A percentile compares a stretch with the other conserved stretches of the same genome.
Conservation (phyloP, 2,797 vertebrate genomes). For the Erpetoichthys calabaricus region DNA sequence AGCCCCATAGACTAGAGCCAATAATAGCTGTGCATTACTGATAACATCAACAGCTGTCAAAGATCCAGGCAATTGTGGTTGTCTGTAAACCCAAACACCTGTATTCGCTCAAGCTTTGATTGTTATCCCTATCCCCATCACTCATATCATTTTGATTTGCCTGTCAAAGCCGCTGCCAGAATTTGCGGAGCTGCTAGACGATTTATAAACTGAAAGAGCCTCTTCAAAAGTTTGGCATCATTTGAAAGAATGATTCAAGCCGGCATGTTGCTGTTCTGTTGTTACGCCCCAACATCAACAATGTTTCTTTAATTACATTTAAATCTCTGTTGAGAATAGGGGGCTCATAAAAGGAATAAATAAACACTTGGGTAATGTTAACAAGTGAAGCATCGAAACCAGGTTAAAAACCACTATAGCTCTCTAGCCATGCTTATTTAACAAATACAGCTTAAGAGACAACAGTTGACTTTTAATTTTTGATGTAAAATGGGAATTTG, state of each 20-base stretch:
- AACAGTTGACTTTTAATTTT: no score
- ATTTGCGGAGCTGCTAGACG: slow-evolving; percentile 64
- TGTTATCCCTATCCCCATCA: slow-evolving; percentile 80
- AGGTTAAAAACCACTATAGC: no score
- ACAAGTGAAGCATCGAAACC: no score
- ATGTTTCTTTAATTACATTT: slow-evolving; percentile 38
- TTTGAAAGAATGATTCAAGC: slow-evolving; percentile 53
- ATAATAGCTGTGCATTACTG: slow-evolving; percentile 60
- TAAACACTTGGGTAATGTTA: no score
- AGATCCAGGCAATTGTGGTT: slow-evolving; percentile 73
- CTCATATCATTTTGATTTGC: slow-evolving; percentile 72
- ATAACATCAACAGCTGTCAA: slow-evolving; percentile 87
- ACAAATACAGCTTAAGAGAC: no score
- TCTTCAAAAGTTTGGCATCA: slow-evolving; percentile 61
- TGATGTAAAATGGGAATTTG: no score
- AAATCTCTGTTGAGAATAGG: slow-evolving; percentile 5
- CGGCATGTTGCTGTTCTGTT: slow-evolving; percentile 38
- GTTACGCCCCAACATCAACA: slow-evolving; percentile 34
- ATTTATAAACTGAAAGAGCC: slow-evolving; percentile 77
- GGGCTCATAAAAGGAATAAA: no score
- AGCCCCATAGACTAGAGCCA: slow-evolving; percentile 62
- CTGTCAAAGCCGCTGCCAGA: slow-evolving; percentile 79
- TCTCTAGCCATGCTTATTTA: no score
- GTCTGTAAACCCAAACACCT: slow-evolving; percentile 91
- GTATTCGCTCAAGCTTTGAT: slow-evolving; percentile 83